Base-by-base conservation (phyloP, 2,113 vertebrate species). In the Rhipidura dahli region DNA sequence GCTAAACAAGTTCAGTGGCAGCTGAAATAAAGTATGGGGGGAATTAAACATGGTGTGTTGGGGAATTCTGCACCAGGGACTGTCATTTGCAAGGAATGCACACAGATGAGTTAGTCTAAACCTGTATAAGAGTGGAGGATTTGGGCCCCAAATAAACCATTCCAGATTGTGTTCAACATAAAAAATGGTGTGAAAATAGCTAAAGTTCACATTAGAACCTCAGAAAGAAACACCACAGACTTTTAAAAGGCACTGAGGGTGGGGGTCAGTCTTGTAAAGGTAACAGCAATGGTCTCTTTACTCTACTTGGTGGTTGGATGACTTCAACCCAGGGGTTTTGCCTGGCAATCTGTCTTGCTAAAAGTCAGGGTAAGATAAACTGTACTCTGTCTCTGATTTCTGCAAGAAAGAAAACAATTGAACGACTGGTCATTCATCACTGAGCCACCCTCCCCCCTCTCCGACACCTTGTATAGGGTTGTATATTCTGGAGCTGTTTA, bases 371-470 rank as follows among this genome's bases (percentile, higher is more conserved):
- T 59, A 90, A 98, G 97, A 98, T 98, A 98, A 98, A 97, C 97
- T 97, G 97, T 98, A 95, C 97, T 97, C 98, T 97, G 97, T 97
- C 97, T 98, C 97, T 98, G 95, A 98, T 98, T 98, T 98, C 97
- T 97, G 96, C 95, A 97, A 96, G 94, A 98, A 98, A 97, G 97
- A 98, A 98, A 98, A 98, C 98, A 98, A 93, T 84, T 95, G 97
- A 92, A 97, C 23, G 97, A 97, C 96, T 96, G 96, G 94, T 97
- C 97, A 98, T 98, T 98, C 94, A 98, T 98, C 98, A 98, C 83
- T 37, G 53, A 59, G 49, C 47, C 76, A 84, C 57, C 87, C 90
- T 96, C 68, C 96, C 94, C 97, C 97, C 90, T 91, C 95, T 89
- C 95, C 83, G 80, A 95, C 97, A 97, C 97, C 94, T 95, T 94